Evolutionary conservation across 2,888 invertebrate genomes (phyloP), one percentile per base, ranked within the genome.

Genomic region (Meliscaeva auricollis): DNA sequence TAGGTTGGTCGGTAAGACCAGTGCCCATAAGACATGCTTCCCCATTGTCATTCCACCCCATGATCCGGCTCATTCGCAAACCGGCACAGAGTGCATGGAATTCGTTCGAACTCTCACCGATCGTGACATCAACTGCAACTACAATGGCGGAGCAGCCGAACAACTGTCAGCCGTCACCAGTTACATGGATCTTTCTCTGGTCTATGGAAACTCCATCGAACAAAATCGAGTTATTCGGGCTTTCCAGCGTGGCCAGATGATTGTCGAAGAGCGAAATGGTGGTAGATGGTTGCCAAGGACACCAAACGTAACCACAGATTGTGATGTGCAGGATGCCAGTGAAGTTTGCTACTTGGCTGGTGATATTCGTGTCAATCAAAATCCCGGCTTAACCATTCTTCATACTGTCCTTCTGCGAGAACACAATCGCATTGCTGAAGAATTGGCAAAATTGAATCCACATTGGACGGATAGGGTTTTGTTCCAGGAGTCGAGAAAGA

Each of bases 311-410:
- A 94, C 95, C 0, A 93, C 94, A n/a, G 94, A 94, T 26, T 97
- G 97, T 89, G 94, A 95, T 88, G 93, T 94, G 0, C 93, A 93
- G 78, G 93, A 94, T 38, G 91, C 93, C 0, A 93, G 93, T 79
- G 96, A 96, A 90, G 94, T 96, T 41, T 97, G 97, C 90, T 97
- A 97, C 90, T 91, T 94, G 87, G 94, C 96, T 64, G 97, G 97
- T 6, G 93, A 93, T 87, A 88, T 90, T 11, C 91, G 93, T n/a
- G 91, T 92, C 0, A 93, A 93, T 85, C 93, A 93, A 88, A 93
- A 93, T 87, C 92, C 93, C 0, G 93, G 93, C 1, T 87, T 93
- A 20, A 92, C 93, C 1, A 90, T 93, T 15, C 88, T 93, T 6
- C 93, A 93, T 58, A 93, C 93, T 0, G 87, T 93, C 9, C 89